Evolutionary conservation across 2,797 vertebrate genomes (phyloP).

Genomic region (Natrix natrix): DNA sequence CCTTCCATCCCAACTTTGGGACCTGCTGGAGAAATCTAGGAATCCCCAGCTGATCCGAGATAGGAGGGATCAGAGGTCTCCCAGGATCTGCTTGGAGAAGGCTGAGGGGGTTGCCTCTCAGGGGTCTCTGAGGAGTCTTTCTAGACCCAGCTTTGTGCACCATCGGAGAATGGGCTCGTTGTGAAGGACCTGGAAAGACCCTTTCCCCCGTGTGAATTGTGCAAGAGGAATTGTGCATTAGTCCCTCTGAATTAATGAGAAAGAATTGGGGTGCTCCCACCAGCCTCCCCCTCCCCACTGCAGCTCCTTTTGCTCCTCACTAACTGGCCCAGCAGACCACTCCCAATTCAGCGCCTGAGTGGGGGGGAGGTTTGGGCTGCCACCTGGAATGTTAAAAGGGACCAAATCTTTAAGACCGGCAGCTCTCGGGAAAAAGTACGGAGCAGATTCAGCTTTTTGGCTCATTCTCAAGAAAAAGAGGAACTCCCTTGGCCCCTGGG

Average conservation of each 20-base stretch:
- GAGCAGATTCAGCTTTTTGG: accelerated
- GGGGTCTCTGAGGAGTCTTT: not conserved
- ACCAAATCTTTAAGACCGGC: not conserved
- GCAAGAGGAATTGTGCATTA: too few species aligned
- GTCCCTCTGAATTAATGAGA: not conserved
- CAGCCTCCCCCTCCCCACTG: not conserved
- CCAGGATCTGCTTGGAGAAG: not conserved
- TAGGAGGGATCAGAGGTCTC: not conserved
- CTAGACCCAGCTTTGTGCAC: too few species aligned
- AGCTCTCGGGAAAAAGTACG: not conserved
- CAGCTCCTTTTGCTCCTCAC: not conserved
- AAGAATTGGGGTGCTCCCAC: not conserved
- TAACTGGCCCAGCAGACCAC: not conserved
- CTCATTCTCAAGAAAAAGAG: not conserved
- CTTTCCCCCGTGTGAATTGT: not conserved
- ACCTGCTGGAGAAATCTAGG: not conserved
- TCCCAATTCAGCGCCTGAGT: not conserved
- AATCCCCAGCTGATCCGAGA: not conserved
- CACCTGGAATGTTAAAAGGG: not conserved
- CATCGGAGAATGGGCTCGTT: not conserved
- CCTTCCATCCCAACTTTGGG: not conserved
- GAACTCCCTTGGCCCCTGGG: not conserved
- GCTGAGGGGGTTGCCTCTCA: too few species aligned
- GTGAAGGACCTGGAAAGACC: not conserved
- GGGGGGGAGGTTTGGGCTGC: not conserved